Base-by-base conservation (phyloP, 1,140 invertebrate genomes). In the Zaprionus gabonicus region DNA sequence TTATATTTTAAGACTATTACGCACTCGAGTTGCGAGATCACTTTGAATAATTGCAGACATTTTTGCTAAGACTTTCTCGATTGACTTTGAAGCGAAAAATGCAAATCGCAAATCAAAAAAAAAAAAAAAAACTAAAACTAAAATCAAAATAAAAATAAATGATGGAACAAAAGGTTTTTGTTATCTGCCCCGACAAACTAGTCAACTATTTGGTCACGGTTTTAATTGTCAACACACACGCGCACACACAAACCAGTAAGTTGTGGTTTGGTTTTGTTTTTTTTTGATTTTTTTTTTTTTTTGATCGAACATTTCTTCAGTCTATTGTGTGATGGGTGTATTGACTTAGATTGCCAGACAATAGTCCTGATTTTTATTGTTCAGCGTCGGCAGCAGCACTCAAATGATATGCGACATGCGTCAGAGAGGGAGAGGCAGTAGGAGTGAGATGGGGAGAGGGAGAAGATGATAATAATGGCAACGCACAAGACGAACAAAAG, bases 351-450 rank as follows among this genome's bases (percentile, higher is more conserved):
- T 83, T 62, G 82, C 44, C 34, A 88, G 66, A 87, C 84, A 87
- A 87, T 87, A 81, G 84, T 87, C 81, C 84, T 88, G 81, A 87
- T 73, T 77, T 80, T 73, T 78, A 80, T 80, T 80, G 75, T 80
- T 80, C 73, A 71, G 41, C 49, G 3, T 17, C 20, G 15, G 49
- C 34, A 51, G 51, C 58, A 75, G 49, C 28, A 31, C 28, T 31
- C 38, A 46, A 63, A 31, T 9, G 27, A 34, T 41, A 34, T 23
- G 5, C 51, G 38, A 56, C 28, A 28, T 49, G 10, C 46, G 23
- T 51, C 12, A 20, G 46, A 23, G 23, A 9, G 17, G 10, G 46
- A 51, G 1, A 13, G 17, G 20, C 7, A 58, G 57, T 41, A 27
- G 27, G 38, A 70, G 23, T 5, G 20, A 80, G 27, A 49, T 23